Evolutionary conservation across 1,140 invertebrate genomes (phyloP).

Genomic region (Heliothis virescens): DNA sequence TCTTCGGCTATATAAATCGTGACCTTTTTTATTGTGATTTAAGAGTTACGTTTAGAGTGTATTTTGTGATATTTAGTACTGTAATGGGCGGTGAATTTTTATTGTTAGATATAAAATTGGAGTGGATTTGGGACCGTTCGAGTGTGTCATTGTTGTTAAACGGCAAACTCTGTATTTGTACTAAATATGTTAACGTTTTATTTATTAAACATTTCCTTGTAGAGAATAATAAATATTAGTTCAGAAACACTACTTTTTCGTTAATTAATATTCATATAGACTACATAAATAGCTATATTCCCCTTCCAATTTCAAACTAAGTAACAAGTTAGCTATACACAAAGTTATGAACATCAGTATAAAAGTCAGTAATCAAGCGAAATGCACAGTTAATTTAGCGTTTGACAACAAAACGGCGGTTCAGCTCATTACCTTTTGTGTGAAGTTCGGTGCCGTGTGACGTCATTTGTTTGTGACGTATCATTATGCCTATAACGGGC

Average conservation of each 20-base stretch:
- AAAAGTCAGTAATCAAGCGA: slow-evolving; percentile 23
- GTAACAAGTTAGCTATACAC: not conserved
- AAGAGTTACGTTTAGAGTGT: slow-evolving; percentile 1
- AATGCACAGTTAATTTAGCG: slow-evolving; percentile 34
- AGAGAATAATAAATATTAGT: too few species aligned
- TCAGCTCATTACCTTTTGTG: slow-evolving; percentile 39
- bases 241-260: too few species aligned
- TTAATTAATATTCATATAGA: too few species aligned
- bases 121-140: slow-evolving; percentile 10
- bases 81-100: slow-evolving; percentile 18
- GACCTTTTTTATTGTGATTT: slow-evolving; percentile 50
- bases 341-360: slow-evolving; percentile 29
- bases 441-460: not conserved
- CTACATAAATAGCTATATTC: too few species aligned
- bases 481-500: slow-evolving; percentile 3
- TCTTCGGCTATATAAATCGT: slow-evolving; percentile 51
- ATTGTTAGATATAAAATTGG: slow-evolving; percentile 5
- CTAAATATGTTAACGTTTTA: not conserved
- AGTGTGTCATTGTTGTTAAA: not conserved
- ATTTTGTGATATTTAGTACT: slow-evolving; percentile 25
- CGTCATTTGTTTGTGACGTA: slow-evolving; percentile 11
- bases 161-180: not conserved
- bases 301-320: too few species aligned
- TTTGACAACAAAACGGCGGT: slow-evolving; percentile 28
- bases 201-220: too few species aligned